Conservation (phyloP, 2,797 vertebrate species). For the Acanthurus lineatus region DNA sequence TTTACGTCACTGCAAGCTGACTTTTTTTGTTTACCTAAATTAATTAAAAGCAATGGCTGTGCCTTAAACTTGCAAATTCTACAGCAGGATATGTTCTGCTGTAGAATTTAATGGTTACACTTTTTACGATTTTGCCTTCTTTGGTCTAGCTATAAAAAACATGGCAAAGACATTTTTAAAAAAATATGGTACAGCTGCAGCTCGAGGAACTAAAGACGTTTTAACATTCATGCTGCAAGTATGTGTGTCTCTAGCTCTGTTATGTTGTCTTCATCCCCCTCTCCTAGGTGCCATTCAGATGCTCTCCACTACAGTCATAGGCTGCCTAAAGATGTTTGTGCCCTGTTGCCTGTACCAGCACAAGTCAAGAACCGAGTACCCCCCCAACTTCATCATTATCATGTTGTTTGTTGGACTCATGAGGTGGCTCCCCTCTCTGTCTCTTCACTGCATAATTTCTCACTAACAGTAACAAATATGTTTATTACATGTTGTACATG, state of each 20-base stretch:
- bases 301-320: slow-evolving; percentile 95
- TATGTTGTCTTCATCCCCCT: background rate
- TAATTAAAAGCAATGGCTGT: no score
- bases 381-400: slow-evolving; percentile 95
- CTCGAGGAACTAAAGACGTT: background rate
- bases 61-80: no score
- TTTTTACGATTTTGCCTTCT: background rate
- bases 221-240: background rate
- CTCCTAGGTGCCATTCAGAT: slow-evolving; percentile 93
- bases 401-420: slow-evolving; percentile 98
- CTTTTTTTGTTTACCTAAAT: no score
- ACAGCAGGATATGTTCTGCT: no score
- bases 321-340: slow-evolving; percentile 92
- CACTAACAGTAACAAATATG: no score
- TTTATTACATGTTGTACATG: no score
- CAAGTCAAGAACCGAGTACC: slow-evolving; percentile 91
- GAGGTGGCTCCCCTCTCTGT: slow-evolving; percentile 84
- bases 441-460: background rate
- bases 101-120: background rate
- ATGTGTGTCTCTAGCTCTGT: background rate
- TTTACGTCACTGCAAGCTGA: background rate
- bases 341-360: slow-evolving; percentile 95
- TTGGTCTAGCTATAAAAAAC: background rate
- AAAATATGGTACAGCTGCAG: background rate
- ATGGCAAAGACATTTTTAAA: background rate